Percentiles rank a stretch among this genome's conserved stretches.
Conservation (phyloP, 2,888 invertebrate species). For the Allacma fusca region DNA sequence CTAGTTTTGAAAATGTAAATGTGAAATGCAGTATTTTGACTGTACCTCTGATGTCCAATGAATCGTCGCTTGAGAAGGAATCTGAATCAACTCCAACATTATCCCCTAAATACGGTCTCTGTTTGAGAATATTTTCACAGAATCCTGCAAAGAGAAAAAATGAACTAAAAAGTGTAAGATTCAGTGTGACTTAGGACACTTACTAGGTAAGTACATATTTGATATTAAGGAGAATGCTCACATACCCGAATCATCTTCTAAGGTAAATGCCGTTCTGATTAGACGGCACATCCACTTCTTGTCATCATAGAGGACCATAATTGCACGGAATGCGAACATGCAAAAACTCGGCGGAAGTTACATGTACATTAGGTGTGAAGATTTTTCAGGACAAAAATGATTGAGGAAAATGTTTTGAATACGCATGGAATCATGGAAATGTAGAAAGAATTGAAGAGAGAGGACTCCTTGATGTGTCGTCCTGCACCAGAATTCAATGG, state of each 20-base stretch:
- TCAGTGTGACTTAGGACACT: too few relatives aligned
- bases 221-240: too few relatives aligned
- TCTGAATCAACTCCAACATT: constrained; percentile 54
- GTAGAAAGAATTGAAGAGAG: too few relatives aligned
- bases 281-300: constrained; percentile 91
- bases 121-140: constrained; percentile 60
- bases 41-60: constrained; percentile 59
- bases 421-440: too few relatives aligned
- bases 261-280: constrained; percentile 92
- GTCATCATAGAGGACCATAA: constrained; percentile 94
- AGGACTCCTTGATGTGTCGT: too few relatives aligned
- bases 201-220: not conserved
- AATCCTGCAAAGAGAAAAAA: constrained; percentile 44
- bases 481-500: too few relatives aligned
- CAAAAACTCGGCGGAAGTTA: not conserved
- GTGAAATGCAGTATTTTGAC: not conserved
- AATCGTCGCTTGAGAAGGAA: constrained; percentile 58
- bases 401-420: too few relatives aligned
- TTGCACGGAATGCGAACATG: not conserved
- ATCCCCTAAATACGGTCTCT: constrained; percentile 55
- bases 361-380: too few relatives aligned
- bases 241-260: constrained; percentile 87
- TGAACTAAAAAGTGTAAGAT: too few relatives aligned
- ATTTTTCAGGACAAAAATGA: too few relatives aligned
- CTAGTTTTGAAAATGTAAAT: too few relatives aligned